A percentile compares a stretch with the other conserved stretches of the same genome.
phyloP scores from a whole-genome alignment of 2,888 invertebrate genomes.

The Parnassius apollo region DNA sequence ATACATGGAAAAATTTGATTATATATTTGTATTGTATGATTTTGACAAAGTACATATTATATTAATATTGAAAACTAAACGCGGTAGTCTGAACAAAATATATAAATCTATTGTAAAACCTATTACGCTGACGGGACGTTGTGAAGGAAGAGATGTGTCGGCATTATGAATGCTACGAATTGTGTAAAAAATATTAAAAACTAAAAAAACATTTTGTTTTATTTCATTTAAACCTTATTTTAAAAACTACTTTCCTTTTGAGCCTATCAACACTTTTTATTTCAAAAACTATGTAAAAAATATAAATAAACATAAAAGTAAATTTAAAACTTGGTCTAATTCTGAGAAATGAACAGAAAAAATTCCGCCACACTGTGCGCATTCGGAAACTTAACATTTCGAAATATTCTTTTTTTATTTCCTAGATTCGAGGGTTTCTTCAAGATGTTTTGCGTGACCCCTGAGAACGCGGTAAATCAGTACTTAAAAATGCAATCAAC shows the following conservation, averaged over 20 bases:
- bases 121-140: slow-evolving; percentile 60
- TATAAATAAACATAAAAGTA: no score
- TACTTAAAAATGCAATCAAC: no score
- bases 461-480: no score
- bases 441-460: no score
- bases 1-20: slow-evolving; percentile 52
- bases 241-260: neutral
- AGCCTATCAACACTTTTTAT: neutral
- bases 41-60: slow-evolving; percentile 58
- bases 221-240: slow-evolving; percentile 46
- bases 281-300: no score
- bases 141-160: slow-evolving; percentile 66
- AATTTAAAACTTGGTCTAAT: no score
- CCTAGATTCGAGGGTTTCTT: no score
- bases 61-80: slow-evolving; percentile 43
- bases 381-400: no score
- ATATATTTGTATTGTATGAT: slow-evolving; percentile 76
- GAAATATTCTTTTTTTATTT: no score
- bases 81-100: slow-evolving; percentile 57
- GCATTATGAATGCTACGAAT: slow-evolving; percentile 83
- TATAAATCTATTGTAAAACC: slow-evolving; percentile 42
- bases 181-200: slow-evolving; percentile 83
- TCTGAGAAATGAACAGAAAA: no score
- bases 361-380: no score
- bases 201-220: slow-evolving; percentile 59